Conservation (phyloP, 2,888 invertebrate genomes). For the Ryuthela nishihirai region DNA sequence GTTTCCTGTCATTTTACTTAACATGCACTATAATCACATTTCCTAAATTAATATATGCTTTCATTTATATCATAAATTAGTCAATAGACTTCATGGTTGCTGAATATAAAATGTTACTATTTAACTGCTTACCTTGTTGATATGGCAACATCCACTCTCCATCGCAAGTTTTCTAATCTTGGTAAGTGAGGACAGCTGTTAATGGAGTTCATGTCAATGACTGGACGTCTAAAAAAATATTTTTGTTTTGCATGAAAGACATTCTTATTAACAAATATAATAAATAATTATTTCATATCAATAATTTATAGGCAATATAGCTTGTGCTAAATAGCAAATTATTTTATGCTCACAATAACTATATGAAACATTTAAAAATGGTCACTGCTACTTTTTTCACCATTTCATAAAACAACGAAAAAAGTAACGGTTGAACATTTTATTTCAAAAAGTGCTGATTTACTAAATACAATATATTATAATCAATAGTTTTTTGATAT, state of each 20-base stretch:
- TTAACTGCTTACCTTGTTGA: conserved; percentile 23
- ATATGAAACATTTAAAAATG: no score
- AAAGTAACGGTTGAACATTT: not conserved
- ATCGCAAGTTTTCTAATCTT: conserved; percentile 13
- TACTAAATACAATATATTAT: not conserved
- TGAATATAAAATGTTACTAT: not conserved
- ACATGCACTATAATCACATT: no score
- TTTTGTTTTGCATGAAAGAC: no score
- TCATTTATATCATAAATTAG: no score
- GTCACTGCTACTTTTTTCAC: not conserved
- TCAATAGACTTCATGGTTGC: no score
- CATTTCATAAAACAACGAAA: not conserved
- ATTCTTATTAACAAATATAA: not conserved
- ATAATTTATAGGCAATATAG: not conserved
- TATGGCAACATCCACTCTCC: conserved; percentile 37
- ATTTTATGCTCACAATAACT: not conserved
- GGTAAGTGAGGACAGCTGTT: conserved; percentile 17
- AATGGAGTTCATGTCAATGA: conserved; percentile 3
- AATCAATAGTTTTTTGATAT: no score
- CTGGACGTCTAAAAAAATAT: conserved; percentile 12
- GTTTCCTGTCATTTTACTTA: no score
- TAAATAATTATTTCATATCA: not conserved
- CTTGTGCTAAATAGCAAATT: not conserved
- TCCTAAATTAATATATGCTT: no score
- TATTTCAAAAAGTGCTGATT: no score